Conservation (phyloP, 2,797 vertebrate genomes). For the Lithobates sylvaticus region DNA sequence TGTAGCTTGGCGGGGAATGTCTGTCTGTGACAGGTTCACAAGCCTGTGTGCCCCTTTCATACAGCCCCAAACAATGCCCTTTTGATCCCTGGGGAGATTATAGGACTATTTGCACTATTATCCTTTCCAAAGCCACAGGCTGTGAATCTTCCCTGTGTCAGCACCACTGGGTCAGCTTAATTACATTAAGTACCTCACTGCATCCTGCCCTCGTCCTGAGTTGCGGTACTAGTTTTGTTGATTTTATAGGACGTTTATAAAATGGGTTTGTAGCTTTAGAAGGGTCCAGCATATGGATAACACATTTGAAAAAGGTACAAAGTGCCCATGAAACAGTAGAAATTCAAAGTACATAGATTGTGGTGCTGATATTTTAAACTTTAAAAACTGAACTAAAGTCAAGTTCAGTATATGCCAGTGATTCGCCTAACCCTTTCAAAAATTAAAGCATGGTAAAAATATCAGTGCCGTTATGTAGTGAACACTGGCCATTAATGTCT, state of each 20-base stretch:
- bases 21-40: conserved; percentile 57
- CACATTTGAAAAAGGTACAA: background rate
- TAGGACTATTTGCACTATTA: conserved; percentile 53
- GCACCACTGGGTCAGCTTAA: conserved; percentile 40
- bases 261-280: background rate
- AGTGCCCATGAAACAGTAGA: background rate
- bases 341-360: background rate
- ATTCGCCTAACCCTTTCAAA: background rate
- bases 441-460: background rate
- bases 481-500: background rate
- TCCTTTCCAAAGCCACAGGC: conserved; percentile 55
- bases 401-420: background rate
- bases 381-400: background rate
- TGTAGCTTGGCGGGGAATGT: conserved; percentile 39
- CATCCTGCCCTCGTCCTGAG: conserved; percentile 21
- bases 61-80: conserved; percentile 45
- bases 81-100: conserved; percentile 57
- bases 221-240: background rate
- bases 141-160: conserved; percentile 59
- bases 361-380: background rate
- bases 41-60: conserved; percentile 15
- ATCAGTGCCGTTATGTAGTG: background rate
- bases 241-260: background rate
- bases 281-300: background rate
- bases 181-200: conserved; percentile 18